These are phyloP conservation scores for Cricetomys ansorgei DNA, from an alignment of 2,113 vertebrate species.

Conservation along the genomic window DNA sequence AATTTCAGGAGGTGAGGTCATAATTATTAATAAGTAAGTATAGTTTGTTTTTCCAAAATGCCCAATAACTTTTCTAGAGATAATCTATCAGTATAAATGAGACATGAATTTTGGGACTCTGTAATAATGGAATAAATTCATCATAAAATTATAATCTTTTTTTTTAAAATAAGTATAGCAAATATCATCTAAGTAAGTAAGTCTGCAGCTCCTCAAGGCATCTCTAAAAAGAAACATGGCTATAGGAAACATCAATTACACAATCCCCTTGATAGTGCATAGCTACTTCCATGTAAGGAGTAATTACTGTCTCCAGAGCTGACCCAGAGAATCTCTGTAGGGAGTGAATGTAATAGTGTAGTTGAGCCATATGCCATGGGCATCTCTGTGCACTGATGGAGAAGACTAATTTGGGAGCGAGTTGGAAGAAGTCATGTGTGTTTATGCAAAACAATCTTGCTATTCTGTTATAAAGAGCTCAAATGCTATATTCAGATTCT, in stretches of 20 bases:
- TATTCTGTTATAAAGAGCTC: conserved; percentile 60
- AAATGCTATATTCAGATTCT: conserved; percentile 58
- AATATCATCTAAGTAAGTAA: conserved; percentile 50
- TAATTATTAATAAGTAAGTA: conserved; percentile 77
- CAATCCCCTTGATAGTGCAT: conserved; percentile 65
- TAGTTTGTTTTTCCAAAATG: conserved; percentile 69
- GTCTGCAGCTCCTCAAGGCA: conserved; percentile 54
- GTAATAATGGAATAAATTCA: conserved; percentile 55
- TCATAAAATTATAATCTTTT: conserved; percentile 56
- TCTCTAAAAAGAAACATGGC: conserved; percentile 49
- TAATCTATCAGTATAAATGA: conserved; percentile 60
- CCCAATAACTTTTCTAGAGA: conserved; percentile 19
- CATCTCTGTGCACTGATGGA: conserved; percentile 69
- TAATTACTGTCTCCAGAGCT: conserved; percentile 79
- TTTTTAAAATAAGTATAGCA: conserved; percentile 56
- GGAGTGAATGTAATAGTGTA: conserved; percentile 58
- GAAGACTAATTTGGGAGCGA: conserved; percentile 72
- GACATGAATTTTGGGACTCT: conserved; percentile 37
- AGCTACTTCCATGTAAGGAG: conserved; percentile 63
- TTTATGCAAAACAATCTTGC: conserved; percentile 72
- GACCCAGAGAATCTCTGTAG: conserved; percentile 77
- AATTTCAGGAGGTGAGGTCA: conserved; percentile 58
- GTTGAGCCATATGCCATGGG: conserved; percentile 75
- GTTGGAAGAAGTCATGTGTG: conserved; percentile 56
- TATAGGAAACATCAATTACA: conserved; percentile 71